Evolutionary conservation across 2,113 vertebrate species (phyloP).

Genomic region (Riparia riparia): DNA sequence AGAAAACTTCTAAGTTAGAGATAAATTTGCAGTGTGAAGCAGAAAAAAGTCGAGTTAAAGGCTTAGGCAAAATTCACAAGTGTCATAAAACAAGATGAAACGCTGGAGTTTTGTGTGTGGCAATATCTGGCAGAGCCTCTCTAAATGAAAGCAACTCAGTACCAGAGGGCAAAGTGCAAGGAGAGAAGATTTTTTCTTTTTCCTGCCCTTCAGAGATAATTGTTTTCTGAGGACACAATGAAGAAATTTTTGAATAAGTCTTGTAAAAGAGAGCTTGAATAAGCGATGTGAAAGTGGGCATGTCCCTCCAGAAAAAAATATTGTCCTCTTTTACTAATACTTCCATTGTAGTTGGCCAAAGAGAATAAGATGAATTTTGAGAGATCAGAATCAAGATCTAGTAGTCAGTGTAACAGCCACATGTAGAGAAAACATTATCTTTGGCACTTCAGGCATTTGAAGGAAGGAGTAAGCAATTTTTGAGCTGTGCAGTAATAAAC

Average conservation of each 20-base stretch:
- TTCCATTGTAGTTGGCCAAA: not conserved
- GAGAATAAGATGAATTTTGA: not conserved
- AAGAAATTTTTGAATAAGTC: not conserved
- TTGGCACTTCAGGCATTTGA: not conserved
- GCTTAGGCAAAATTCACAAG: conserved; percentile 10
- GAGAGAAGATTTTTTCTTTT: not conserved
- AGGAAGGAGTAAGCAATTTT: not conserved
- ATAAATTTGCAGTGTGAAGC: conserved; percentile 10
- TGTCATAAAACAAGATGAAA: conserved; percentile 31
- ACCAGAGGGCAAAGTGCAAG: not conserved
- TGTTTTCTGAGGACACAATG: not conserved
- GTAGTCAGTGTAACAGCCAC: not conserved
- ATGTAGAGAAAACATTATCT: not conserved
- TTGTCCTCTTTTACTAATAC: not conserved
- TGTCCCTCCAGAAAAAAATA: not conserved
- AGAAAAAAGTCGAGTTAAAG: not conserved
- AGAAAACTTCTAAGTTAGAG: conserved; percentile 22
- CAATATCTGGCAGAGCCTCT: not conserved
- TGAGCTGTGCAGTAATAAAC: not conserved
- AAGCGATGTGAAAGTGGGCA: not conserved
- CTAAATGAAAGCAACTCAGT: conserved; percentile 6
- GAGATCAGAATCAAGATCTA: not conserved
- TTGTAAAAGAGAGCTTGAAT: not conserved
- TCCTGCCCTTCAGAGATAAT: not conserved
- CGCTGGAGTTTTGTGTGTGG: accelerated